Conservation (phyloP, 2,888 invertebrate species). For the Baronia brevicornis region DNA sequence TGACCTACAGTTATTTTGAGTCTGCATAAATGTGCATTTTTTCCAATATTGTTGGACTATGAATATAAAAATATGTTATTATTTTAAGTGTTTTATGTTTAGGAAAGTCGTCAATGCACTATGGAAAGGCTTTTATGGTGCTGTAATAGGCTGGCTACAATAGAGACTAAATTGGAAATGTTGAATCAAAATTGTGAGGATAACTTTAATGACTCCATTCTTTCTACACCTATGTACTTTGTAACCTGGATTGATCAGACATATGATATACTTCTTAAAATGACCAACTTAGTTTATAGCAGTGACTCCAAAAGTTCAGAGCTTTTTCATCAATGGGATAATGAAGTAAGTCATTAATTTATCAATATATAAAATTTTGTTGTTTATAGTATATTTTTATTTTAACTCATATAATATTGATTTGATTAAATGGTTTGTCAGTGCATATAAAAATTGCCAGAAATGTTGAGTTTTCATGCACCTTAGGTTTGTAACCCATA, state of each 20-base stretch:
- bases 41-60: not conserved
- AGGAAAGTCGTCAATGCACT: slow-evolving; percentile 57
- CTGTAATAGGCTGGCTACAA: slow-evolving; percentile 37
- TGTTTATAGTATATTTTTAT: too few relatives aligned
- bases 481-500: too few relatives aligned
- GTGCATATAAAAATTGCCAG: too few relatives aligned
- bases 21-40: too few relatives aligned
- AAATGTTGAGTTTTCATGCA: too few relatives aligned
- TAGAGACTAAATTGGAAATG: slow-evolving; percentile 35
- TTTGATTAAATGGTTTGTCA: too few relatives aligned
- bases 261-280: slow-evolving; percentile 52
- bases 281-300: slow-evolving; percentile 44
- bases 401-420: too few relatives aligned
- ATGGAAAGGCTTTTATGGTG: slow-evolving; percentile 60
- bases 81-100: slow-evolving; percentile 11
- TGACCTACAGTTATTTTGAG: not conserved
- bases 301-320: slow-evolving; percentile 40
- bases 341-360: slow-evolving; percentile 48
- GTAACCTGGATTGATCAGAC: slow-evolving; percentile 69
- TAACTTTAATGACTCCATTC: slow-evolving; percentile 33
- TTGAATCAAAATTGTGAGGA: slow-evolving; percentile 18
- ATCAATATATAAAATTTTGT: slow-evolving; percentile 2
- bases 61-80: not conserved
- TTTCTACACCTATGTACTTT: slow-evolving; percentile 54
- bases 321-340: slow-evolving; percentile 41